A percentile compares a stretch with the other conserved stretches of the same genome.
Evolutionary conservation across 2,888 invertebrate genomes (phyloP).

Genomic region (Eupeodes latifasciatus): DNA sequence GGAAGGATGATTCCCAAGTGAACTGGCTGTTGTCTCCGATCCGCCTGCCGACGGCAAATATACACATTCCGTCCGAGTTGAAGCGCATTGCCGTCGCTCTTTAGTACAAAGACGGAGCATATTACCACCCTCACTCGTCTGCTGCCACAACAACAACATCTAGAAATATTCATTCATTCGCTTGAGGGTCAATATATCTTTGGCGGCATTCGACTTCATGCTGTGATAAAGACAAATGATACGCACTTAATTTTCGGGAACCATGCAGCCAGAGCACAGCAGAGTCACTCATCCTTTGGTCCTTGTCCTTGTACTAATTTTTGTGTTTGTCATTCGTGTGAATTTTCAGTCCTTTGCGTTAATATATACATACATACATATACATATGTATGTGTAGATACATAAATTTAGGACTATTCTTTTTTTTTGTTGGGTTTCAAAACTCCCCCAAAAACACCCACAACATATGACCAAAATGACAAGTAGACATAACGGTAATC

Average conservation of each 20-base stretch:
- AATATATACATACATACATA: too few relatives aligned
- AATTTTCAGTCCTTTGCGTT: constrained; percentile 31
- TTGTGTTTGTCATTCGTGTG: constrained; percentile 33
- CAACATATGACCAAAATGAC: constrained; percentile 45
- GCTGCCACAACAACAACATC: constrained; percentile 19
- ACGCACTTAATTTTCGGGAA: constrained; percentile 74
- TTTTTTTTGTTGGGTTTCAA: constrained; percentile 19
- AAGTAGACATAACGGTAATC: constrained; percentile 51
- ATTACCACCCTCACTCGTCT: constrained; percentile 4
- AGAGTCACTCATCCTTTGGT: constrained; percentile 41
- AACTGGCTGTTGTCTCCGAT: constrained; percentile 16
- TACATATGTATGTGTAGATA: constrained; percentile 37
- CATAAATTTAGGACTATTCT: not conserved
- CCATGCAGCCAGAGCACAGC: constrained; percentile 8
- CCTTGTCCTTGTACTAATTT: constrained; percentile 32
- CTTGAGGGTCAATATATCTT: constrained; percentile 77
- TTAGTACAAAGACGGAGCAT: not conserved
- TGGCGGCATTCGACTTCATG: constrained; percentile 77
- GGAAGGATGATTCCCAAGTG: constrained; percentile 59
- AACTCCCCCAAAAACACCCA: constrained; percentile 48
- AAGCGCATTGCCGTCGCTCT: constrained; percentile 51
- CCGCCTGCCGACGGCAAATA: constrained; percentile 35
- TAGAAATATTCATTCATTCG: constrained; percentile 70
- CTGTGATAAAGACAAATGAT: constrained; percentile 79
- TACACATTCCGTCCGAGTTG: constrained; percentile 36